phyloP scores from a whole-genome alignment of 2,113 vertebrate species.

The Datnioides undecimradiatus region DNA sequence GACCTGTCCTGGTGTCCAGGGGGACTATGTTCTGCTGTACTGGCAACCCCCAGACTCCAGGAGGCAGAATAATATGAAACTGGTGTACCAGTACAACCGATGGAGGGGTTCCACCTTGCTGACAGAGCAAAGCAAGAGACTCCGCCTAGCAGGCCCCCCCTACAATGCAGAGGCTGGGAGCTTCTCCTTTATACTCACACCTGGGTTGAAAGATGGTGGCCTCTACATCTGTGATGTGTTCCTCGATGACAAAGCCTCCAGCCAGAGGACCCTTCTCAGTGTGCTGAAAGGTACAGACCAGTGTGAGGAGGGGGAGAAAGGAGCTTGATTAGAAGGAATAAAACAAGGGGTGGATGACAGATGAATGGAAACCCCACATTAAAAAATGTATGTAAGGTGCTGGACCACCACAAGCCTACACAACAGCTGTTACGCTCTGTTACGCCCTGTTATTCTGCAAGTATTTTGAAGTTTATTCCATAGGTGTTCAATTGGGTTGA shows the following conservation, averaged over 20 bases:
- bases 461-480: too few species aligned
- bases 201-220: slow-evolving; percentile 69
- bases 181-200: slow-evolving; percentile 76
- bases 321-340: slow-evolving; percentile 1
- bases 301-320: slow-evolving; percentile 3
- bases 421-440: too few species aligned
- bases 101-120: slow-evolving; percentile 65
- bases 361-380: too few species aligned
- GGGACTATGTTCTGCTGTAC: slow-evolving; percentile 77
- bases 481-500: slow-evolving; percentile 1
- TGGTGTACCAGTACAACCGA: slow-evolving; percentile 69
- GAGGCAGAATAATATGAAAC: neutral
- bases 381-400: too few species aligned
- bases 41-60: slow-evolving; percentile 62
- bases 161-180: slow-evolving; percentile 54
- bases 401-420: too few species aligned
- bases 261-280: slow-evolving; percentile 69
- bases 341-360: too few species aligned
- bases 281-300: slow-evolving; percentile 79
- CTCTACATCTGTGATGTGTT: slow-evolving; percentile 78
- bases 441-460: too few species aligned
- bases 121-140: neutral
- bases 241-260: slow-evolving; percentile 62
- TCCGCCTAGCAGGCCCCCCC: slow-evolving; percentile 60
- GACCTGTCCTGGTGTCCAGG: slow-evolving; percentile 59